Evolutionary conservation across 1,140 invertebrate species (phyloP).

Genomic region (Ridgeia piscesae): DNA sequence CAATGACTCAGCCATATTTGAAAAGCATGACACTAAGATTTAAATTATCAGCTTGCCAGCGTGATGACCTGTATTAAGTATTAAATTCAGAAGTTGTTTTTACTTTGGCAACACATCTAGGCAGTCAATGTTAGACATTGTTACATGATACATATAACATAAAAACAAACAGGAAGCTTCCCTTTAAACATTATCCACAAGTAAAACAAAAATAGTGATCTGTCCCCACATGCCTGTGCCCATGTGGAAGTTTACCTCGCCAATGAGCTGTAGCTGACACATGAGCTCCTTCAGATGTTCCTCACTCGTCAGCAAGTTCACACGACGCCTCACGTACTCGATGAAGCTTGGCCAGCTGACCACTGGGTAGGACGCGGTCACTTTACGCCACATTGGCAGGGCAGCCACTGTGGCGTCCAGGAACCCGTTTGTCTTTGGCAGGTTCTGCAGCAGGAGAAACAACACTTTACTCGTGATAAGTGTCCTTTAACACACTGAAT

Average conservation of each 20-base stretch:
- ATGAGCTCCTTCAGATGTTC: conserved; percentile 70
- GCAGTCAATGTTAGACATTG: too few relatives aligned
- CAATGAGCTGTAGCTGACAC: conserved; percentile 71
- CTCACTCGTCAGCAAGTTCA: conserved; percentile 72
- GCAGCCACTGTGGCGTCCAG: conserved; percentile 66
- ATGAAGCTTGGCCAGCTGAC: conserved; percentile 70
- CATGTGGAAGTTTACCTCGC: conserved; percentile 62
- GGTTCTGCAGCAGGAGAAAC: conserved; percentile 55
- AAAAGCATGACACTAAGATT: too few relatives aligned
- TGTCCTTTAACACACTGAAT: background rate
- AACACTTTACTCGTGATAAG: background rate
- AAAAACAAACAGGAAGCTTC: too few relatives aligned
- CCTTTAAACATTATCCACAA: too few relatives aligned
- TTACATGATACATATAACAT: too few relatives aligned
- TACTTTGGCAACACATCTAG: too few relatives aligned
- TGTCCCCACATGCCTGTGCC: too few relatives aligned
- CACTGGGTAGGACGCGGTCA: conserved; percentile 66
- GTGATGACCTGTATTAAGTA: too few relatives aligned
- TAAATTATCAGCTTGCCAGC: too few relatives aligned
- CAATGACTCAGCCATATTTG: too few relatives aligned
- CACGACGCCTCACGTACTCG: conserved; percentile 64
- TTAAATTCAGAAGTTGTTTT: too few relatives aligned
- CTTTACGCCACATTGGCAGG: conserved; percentile 63
- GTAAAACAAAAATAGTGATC: too few relatives aligned
- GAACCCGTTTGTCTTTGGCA: conserved; percentile 67